These are phyloP conservation scores for Schlechtendalia chinensis DNA, from an alignment of 1,140 invertebrate species.

Conservation along the genomic window DNA sequence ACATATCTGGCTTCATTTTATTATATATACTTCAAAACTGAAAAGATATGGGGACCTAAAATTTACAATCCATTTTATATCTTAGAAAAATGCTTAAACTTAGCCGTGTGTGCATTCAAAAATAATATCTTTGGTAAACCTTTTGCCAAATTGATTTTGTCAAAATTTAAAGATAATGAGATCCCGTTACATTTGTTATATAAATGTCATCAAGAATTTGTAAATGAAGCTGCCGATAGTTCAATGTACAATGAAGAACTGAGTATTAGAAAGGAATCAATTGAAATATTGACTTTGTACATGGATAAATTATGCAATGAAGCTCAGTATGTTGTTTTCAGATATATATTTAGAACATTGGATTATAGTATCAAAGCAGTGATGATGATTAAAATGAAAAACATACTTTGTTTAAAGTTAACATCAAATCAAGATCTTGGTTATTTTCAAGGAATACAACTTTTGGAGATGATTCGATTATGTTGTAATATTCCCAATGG, in stretches of 20 bases:
- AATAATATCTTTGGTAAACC: conserved; percentile 1
- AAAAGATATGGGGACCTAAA: conserved; percentile 9
- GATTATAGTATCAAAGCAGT: background rate
- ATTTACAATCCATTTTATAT: conserved; percentile 17
- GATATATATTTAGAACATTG: background rate
- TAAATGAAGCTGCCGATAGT: background rate
- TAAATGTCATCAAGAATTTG: background rate
- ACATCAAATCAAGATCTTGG: background rate
- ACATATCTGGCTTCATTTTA: conserved; percentile 21
- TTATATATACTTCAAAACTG: conserved; percentile 27
- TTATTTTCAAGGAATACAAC: conserved; percentile 18
- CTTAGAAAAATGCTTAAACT: background rate
- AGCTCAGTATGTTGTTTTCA: background rate
- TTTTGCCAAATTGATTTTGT: conserved; percentile 20
- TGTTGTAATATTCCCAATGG: background rate
- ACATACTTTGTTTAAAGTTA: background rate
- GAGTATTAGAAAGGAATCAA: background rate
- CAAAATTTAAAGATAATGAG: conserved; percentile 21
- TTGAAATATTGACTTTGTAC: background rate
- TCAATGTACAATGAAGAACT: background rate
- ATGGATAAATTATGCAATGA: conserved; percentile 5
- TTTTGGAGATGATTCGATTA: background rate
- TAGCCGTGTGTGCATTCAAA: background rate
- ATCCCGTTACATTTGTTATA: conserved; percentile 14
- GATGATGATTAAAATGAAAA: conserved; percentile 4